These are phyloP conservation scores for Melanogrammus aeglefinus DNA, from an alignment of 2,797 vertebrate genomes.

Conservation along the genomic window DNA sequence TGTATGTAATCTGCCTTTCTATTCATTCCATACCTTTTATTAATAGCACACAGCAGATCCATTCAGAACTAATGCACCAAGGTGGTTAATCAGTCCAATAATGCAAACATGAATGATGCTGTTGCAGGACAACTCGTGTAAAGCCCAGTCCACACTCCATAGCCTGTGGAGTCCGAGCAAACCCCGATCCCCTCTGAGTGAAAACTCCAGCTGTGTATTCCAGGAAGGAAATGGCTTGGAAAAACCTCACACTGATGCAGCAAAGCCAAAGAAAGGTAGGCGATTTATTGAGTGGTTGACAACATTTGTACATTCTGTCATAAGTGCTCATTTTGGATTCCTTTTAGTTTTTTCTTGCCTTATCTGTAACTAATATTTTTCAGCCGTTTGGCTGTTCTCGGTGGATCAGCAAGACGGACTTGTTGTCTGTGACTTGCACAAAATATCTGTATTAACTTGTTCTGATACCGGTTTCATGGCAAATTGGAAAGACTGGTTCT, in stretches of 20 bases:
- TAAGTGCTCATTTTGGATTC: neutral
- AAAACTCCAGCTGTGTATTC: slow-evolving; percentile 76
- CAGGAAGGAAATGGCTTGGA: slow-evolving; percentile 80
- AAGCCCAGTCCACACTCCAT: slow-evolving; percentile 72
- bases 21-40: neutral
- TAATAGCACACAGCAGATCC: neutral
- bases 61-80: neutral
- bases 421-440: neutral
- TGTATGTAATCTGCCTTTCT: neutral
- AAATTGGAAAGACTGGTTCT: neutral
- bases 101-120: neutral
- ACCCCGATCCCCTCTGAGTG: slow-evolving; percentile 79
- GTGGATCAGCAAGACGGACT: neutral
- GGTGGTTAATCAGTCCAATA: neutral
- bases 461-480: neutral
- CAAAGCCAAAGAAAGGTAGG: slow-evolving; percentile 77
- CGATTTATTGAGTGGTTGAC: neutral
- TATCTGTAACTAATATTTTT: neutral
- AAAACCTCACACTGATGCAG: slow-evolving; percentile 57
- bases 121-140: slow-evolving; percentile 72
- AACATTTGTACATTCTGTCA: neutral
- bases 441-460: neutral
- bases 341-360: neutral
- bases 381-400: neutral
- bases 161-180: slow-evolving; percentile 74